A percentile compares a stretch with the other conserved stretches of the same genome.
Conservation (phyloP, 2,888 invertebrate species). For the Euproctis similis region DNA sequence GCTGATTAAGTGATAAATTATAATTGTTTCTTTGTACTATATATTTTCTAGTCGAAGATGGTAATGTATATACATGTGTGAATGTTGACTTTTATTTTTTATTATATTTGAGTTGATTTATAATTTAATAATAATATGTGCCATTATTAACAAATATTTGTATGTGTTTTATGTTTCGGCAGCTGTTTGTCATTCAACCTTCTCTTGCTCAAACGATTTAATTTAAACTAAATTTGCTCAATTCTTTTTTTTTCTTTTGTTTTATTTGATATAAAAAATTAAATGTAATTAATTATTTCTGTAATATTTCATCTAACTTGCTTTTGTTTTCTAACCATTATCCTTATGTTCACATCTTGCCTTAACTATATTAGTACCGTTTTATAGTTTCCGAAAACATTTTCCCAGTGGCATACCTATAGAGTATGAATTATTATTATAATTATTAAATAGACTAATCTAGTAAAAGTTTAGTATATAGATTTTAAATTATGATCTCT, state of each 20-base stretch:
- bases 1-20: too few relatives aligned
- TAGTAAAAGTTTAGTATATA: conserved; percentile 64
- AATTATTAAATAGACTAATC: conserved; percentile 58
- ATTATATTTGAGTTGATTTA: conserved; percentile 38
- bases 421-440: conserved; percentile 54
- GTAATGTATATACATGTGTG: conserved; percentile 46
- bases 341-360: conserved; percentile 45
- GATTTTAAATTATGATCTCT: conserved; percentile 74
- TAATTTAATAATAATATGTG: too few relatives aligned
- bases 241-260: conserved; percentile 39
- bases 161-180: conserved; percentile 42
- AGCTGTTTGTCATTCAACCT: conserved; percentile 56
- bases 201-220: conserved; percentile 67
- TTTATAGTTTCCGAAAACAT: too few relatives aligned
- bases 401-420: conserved; percentile 59
- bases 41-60: conserved; percentile 74
- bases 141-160: conserved; percentile 32
- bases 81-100: conserved; percentile 62
- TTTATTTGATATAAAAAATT: conserved; percentile 6
- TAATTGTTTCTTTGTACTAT: conserved; percentile 60
- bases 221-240: conserved; percentile 72
- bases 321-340: too few relatives aligned
- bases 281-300: conserved; percentile 9
- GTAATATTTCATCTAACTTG: conserved; percentile 12
- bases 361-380: conserved; percentile 25